A percentile compares a stretch with the other conserved stretches of the same genome.
phyloP scores from a whole-genome alignment of 2,113 vertebrate species.

The Heterochromis multidens region DNA sequence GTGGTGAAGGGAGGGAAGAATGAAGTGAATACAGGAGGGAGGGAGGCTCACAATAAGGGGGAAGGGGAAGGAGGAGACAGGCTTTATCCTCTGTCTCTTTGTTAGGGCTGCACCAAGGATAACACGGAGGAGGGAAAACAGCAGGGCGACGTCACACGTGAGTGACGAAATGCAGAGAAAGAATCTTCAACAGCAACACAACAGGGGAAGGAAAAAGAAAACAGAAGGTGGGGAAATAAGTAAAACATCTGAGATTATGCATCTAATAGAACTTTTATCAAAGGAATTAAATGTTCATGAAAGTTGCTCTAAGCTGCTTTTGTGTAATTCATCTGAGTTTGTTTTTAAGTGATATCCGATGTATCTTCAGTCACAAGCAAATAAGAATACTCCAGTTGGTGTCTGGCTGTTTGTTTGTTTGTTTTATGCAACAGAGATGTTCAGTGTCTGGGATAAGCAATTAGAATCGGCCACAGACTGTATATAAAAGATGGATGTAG shows the following conservation, averaged over 20 bases:
- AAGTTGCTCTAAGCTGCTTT: too few relatives aligned
- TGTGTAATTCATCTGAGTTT: background rate
- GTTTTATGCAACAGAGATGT: background rate
- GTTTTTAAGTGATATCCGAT: background rate
- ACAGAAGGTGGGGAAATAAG: background rate
- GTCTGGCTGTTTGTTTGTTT: background rate
- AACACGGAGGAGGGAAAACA: conserved; percentile 2
- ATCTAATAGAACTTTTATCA: background rate
- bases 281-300: background rate
- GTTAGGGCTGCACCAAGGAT: conserved; percentile 39
- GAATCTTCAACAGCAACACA: background rate
- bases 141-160: background rate
- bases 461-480: background rate
- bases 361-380: background rate
- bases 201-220: background rate
- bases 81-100: conserved; percentile 48
- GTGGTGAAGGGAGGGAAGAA: background rate
- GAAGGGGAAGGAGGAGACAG: conserved; percentile 17
- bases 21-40: background rate
- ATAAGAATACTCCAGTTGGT: background rate
- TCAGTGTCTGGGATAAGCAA: background rate
- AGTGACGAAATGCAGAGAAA: conserved; percentile 45
- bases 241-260: background rate
- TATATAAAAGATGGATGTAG: background rate
- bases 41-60: conserved; percentile 11